phyloP scores from a whole-genome alignment of 1,140 invertebrate genomes.

The Laupala kohalensis region DNA sequence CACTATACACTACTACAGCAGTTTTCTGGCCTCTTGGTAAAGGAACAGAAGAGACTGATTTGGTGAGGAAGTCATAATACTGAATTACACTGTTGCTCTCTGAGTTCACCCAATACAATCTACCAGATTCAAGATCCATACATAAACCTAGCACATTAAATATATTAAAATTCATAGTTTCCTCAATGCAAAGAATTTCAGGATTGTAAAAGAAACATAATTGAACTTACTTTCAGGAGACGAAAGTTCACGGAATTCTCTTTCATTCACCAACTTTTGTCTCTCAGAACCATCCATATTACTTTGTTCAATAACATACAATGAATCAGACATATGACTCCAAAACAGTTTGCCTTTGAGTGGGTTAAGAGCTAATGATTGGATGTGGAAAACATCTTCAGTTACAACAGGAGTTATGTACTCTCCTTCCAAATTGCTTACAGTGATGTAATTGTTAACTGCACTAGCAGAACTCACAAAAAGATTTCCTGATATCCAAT shows the following conservation, averaged over 20 bases:
- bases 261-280: constrained; percentile 28
- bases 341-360: constrained; percentile 48
- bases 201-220: neutral
- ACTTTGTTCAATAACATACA: constrained; percentile 41
- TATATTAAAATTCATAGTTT: neutral
- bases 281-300: constrained; percentile 50
- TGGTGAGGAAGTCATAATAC: constrained; percentile 42
- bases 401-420: constrained; percentile 36
- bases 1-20: constrained; percentile 44
- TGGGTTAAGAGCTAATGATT: constrained; percentile 52
- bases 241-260: constrained; percentile 21
- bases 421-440: constrained; percentile 58
- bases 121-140: constrained; percentile 42
- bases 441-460: constrained; percentile 41
- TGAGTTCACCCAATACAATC: constrained; percentile 57
- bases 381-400: constrained; percentile 23
- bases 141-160: constrained; percentile 38
- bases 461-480: constrained; percentile 44
- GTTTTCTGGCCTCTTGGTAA: constrained; percentile 27
- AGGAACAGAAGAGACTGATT: constrained; percentile 29
- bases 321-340: constrained; percentile 31
- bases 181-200: neutral
- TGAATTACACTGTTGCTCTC: constrained; percentile 42
- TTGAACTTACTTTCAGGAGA: constrained; percentile 19
- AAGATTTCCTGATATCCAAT: constrained; percentile 65